Conservation (phyloP, 1,140 invertebrate species). For the Bombus polaris region DNA sequence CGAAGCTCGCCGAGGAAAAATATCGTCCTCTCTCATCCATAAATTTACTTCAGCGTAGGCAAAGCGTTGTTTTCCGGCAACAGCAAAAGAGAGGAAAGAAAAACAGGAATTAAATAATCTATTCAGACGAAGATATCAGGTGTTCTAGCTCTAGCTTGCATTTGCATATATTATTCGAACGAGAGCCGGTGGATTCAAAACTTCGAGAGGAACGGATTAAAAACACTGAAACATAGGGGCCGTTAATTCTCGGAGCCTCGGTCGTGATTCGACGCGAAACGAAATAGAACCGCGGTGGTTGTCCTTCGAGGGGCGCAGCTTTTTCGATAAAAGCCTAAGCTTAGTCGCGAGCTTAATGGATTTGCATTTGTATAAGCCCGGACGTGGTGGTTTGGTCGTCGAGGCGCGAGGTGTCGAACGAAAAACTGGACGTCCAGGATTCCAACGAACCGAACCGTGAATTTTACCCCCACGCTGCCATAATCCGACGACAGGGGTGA, state of each 20-base stretch:
- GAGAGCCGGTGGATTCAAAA: no score
- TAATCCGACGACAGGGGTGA: conserved; percentile 54
- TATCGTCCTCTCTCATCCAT: neutral
- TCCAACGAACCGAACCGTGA: conserved; percentile 54
- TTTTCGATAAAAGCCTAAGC: conserved; percentile 68
- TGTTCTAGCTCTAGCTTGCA: conserved; percentile 16
- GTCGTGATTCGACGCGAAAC: conserved; percentile 44
- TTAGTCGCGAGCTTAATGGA: conserved; percentile 68
- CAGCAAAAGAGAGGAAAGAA: neutral
- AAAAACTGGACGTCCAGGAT: conserved; percentile 59
- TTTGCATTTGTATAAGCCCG: conserved; percentile 67
- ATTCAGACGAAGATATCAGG: neutral
- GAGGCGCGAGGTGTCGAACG: conserved; percentile 52
- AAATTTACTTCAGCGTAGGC: neutral
- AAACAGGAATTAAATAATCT: conserved; percentile 15
- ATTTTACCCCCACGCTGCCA: conserved; percentile 42
- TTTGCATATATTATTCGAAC: conserved; percentile 30
- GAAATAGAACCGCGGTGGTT: conserved; percentile 39
- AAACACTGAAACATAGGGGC: conserved; percentile 38
- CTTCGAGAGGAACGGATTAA: conserved; percentile 53
- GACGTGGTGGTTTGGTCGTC: conserved; percentile 18
- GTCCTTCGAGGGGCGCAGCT: conserved; percentile 55
- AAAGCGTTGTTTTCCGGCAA: neutral
- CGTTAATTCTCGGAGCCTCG: conserved; percentile 50
- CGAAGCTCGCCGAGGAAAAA: neutral